These are phyloP conservation scores for Tragelaphus buxtoni DNA, from an alignment of 2,113 vertebrate genomes.

Conservation along the genomic window DNA sequence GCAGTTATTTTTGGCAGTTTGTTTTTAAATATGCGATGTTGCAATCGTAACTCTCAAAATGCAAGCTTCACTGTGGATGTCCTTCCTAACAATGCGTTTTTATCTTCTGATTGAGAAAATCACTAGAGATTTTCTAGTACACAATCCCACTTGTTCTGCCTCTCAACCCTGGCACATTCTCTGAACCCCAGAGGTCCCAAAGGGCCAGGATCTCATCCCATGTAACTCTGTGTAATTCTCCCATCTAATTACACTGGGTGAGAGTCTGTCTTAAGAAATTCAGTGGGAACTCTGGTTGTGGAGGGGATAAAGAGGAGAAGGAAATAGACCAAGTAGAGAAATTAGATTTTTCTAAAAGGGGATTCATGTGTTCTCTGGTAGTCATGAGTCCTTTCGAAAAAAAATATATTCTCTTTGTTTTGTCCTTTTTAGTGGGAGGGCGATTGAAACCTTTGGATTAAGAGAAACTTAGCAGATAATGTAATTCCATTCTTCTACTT, in stretches of 20 bases:
- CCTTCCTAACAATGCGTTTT: constrained; percentile 64
- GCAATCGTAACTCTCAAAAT: constrained; percentile 1
- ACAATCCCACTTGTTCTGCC: constrained; percentile 45
- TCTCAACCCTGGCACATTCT: constrained; percentile 61
- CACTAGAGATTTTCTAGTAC: constrained; percentile 61
- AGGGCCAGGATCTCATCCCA: constrained; percentile 49
- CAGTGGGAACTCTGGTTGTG: constrained; percentile 12
- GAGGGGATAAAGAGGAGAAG: background rate
- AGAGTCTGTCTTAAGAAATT: constrained; percentile 55
- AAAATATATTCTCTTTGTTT: background rate
- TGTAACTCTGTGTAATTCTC: constrained; percentile 72
- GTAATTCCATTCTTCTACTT: constrained; percentile 48
- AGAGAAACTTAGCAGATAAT: constrained; percentile 43
- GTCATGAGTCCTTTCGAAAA: background rate
- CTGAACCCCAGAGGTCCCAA: constrained; percentile 49
- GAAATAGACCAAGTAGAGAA: constrained; percentile 9
- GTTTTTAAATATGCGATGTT: constrained; percentile 59
- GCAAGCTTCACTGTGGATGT: constrained; percentile 33
- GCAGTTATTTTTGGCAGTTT: constrained; percentile 69
- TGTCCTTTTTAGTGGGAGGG: background rate
- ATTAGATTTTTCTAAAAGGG: constrained; percentile 1
- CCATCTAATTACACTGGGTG: constrained; percentile 56
- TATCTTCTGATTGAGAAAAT: constrained; percentile 62
- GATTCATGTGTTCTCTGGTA: background rate
- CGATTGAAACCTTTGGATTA: constrained; percentile 47